Evolutionary conservation across 2,113 vertebrate species (phyloP).

Genomic region (Zosterops borbonicus): DNA sequence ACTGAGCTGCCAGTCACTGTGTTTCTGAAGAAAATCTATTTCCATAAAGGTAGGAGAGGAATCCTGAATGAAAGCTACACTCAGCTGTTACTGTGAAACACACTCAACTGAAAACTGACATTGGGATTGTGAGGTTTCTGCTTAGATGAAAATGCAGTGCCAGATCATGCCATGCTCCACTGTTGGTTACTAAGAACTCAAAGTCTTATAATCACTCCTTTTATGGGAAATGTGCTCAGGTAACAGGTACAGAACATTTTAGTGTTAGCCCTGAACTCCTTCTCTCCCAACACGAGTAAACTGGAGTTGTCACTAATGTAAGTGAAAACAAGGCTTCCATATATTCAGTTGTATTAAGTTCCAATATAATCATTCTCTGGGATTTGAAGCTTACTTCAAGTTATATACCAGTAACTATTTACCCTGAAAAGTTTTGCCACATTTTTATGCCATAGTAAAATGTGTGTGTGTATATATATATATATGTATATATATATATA

Average conservation of each 20-base stretch:
- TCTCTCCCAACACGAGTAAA: background rate
- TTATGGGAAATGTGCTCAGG: background rate
- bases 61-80: slow-evolving; percentile 21
- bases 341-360: background rate
- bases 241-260: background rate
- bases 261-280: background rate
- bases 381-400: slow-evolving; percentile 3
- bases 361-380: background rate
- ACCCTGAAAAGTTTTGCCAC: background rate
- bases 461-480: background rate
- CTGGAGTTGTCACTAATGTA: background rate
- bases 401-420: background rate
- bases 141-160: background rate
- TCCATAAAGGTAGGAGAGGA: slow-evolving; percentile 9
- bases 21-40: slow-evolving; percentile 39
- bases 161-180: background rate
- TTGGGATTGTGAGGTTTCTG: background rate
- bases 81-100: background rate
- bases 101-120: background rate
- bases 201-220: background rate
- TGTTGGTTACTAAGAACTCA: background rate
- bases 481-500: background rate
- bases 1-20: slow-evolving; percentile 35
- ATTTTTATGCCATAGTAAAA: background rate
- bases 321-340: slow-evolving; percentile 7